Conservation (phyloP, 2,113 vertebrate species). For the Anarhynchus alexandrinus region DNA sequence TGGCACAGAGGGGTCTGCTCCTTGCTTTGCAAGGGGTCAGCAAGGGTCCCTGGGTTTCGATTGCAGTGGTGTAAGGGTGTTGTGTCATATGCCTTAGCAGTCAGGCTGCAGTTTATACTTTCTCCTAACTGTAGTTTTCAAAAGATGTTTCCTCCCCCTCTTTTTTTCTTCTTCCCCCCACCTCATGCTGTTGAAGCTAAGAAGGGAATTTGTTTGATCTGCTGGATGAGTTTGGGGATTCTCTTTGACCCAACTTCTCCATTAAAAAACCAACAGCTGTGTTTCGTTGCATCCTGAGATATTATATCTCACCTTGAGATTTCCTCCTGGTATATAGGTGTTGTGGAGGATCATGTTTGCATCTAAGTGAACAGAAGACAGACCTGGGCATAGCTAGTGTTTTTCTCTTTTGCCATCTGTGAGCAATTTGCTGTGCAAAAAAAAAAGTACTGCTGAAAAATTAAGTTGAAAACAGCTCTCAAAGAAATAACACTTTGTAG, state of each 20-base stretch:
- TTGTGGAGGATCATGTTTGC: neutral
- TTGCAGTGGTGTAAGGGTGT: too few species aligned
- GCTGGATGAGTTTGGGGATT: neutral
- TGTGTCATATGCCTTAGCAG: too few species aligned
- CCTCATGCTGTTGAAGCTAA: neutral
- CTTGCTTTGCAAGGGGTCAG: too few species aligned
- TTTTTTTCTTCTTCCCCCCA: neutral
- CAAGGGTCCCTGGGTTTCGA: neutral
- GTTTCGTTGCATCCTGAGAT: neutral
- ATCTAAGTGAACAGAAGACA: neutral
- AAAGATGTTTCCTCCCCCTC: neutral
- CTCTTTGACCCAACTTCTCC: too few species aligned
- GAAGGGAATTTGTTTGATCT: neutral
- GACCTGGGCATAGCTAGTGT: neutral
- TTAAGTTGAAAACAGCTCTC: neutral
- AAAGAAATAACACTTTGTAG: neutral
- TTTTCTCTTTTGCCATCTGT: neutral
- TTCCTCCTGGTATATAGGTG: fast-evolving
- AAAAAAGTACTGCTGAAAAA: neutral
- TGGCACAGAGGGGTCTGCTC: neutral
- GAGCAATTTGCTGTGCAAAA: neutral
- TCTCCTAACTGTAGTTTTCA: neutral
- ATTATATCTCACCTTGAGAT: neutral
- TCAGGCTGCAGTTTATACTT: neutral
- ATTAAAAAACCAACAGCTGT: neutral